Percentiles rank a stretch among this genome's conserved stretches.
These are phyloP conservation scores for Shinisaurus crocodilurus DNA, from an alignment of 2,113 vertebrate genomes.

Conservation along the genomic window DNA sequence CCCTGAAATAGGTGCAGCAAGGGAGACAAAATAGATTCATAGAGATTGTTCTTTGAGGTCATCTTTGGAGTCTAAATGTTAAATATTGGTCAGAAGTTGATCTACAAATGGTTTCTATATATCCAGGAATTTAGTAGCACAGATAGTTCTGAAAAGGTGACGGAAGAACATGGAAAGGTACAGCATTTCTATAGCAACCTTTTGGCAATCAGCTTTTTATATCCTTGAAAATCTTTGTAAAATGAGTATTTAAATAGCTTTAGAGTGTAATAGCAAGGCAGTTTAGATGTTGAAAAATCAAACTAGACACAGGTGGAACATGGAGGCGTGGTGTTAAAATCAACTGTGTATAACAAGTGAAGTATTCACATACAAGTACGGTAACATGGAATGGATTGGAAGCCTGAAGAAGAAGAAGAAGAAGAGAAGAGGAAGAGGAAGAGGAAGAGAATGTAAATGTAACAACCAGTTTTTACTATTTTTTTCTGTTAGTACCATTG, in stretches of 20 bases:
- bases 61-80: not conserved
- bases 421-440: too few relatives aligned
- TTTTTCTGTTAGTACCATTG: not conserved
- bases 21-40: not conserved
- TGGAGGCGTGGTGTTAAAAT: not conserved
- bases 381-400: not conserved
- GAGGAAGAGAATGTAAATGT: not conserved
- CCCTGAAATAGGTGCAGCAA: not conserved
- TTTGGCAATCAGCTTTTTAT: constrained; percentile 1
- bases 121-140: not conserved
- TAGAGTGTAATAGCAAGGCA: constrained; percentile 18
- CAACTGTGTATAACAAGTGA: not conserved
- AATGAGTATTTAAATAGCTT: constrained; percentile 42
- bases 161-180: constrained; percentile 19
- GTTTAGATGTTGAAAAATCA: constrained; percentile 50
- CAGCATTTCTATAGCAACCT: constrained; percentile 47
- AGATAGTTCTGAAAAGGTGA: constrained; percentile 11
- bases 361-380: not conserved
- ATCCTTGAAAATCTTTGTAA: not conserved
- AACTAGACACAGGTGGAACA: accelerated
- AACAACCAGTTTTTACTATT: not conserved
- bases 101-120: not conserved
- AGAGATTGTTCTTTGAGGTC: not conserved
- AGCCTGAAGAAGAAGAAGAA: not conserved
- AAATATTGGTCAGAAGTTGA: not conserved